Conservation (phyloP, 2,797 vertebrate species). For the Urocyon cinereoargenteus region DNA sequence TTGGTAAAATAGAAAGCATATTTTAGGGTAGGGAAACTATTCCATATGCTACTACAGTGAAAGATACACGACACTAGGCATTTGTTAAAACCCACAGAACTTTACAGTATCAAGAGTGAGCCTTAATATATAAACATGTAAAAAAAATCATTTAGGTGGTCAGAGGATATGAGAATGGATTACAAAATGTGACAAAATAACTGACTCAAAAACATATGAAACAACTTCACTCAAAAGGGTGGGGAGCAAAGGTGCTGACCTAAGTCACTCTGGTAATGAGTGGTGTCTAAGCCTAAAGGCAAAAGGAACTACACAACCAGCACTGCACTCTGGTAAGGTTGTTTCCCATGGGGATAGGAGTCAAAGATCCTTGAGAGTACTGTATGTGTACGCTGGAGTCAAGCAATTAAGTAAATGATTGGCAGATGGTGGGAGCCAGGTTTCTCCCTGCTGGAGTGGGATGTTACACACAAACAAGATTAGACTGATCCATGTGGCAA, state of each 20-base stretch:
- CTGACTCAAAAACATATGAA: not conserved
- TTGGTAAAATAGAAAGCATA: not conserved
- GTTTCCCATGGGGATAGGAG: not conserved
- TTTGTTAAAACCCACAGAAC: not conserved
- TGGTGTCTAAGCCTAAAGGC: not conserved
- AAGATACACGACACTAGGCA: not conserved
- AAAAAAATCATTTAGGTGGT: not conserved
- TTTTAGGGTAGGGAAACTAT: not conserved
- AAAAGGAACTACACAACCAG: not conserved
- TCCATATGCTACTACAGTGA: not conserved
- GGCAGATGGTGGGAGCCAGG: not conserved
- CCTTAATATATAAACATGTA: not conserved
- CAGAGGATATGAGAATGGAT: not conserved
- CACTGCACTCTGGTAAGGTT: not conserved
- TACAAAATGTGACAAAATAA: not conserved
- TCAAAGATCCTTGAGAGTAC: not conserved
- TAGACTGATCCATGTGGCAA: not conserved
- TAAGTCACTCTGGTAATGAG: not conserved
- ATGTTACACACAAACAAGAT: not conserved
- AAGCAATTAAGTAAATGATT: not conserved
- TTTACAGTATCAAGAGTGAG: not conserved
- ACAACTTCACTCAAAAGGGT: not conserved
- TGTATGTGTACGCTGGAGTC: not conserved
- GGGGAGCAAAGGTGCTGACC: not conserved
- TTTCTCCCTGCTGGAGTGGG: not conserved